Base-by-base conservation (phyloP, 2,888 invertebrate species). In the Parnassius smintheus region DNA sequence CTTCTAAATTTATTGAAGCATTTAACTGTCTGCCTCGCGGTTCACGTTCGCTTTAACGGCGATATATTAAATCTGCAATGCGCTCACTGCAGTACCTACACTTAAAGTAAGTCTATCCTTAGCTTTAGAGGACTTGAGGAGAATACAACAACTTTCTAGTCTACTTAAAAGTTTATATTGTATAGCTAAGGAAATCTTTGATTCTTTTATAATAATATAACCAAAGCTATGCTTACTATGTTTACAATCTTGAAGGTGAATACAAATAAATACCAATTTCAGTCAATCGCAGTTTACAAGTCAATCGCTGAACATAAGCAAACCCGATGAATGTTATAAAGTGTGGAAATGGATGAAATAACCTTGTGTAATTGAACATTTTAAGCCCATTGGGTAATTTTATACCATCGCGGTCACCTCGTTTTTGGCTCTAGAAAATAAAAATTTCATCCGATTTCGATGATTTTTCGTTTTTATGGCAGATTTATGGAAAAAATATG, bases 21-120 rank as follows among this genome's bases (percentile, higher is more conserved):
- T 62, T 62, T 62, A 50, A 62, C 54, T 58, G 57, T 58, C 53
- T 53, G 62, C 58, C 57, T 57, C 41, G 62, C 48, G 44, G 44
- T 58, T 62, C 57, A 62, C 49, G 62, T 62, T 62, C 22, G 49
- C 57, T 57, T 62, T 54, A 54, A 49, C 48, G 56, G 52, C 62
- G 53, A 62, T 62, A 57, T 62, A 62, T 52, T 62, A 62, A 62
- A 57, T 53, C 62, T 62, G 62, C 57, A 62, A n/a, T 53, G 56
- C 53, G 42, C 56, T 46, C 35, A 44, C 60, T 60, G 60, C 60
- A 48, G 60, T 60, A 55, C n/a, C n/a, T n/a, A n/a, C 52, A 61
- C 61, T 56, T 46, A 51, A 48, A 57, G 48, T 53, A 42, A 62
- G 56, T 56, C 61, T 61, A 52, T 57, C 52, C 61, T 62, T 62